Percentiles rank a stretch among this genome's conserved stretches.
phyloP scores from a whole-genome alignment of 1,140 invertebrate species.

The Lordiphosa collinella region DNA sequence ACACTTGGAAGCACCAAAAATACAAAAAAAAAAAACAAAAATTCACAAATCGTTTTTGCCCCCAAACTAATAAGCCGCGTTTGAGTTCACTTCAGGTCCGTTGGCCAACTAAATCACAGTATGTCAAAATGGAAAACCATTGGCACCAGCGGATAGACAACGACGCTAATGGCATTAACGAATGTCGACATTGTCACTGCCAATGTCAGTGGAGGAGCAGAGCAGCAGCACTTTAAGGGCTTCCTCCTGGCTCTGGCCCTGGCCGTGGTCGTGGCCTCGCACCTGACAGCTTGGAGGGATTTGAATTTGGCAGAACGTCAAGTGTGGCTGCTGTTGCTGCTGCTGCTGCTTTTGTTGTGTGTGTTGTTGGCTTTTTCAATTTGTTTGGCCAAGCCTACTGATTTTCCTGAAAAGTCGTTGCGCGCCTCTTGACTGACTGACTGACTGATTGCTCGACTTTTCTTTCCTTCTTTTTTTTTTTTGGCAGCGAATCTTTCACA shows the following conservation, averaged over 20 bases:
- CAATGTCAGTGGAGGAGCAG: constrained; percentile 1
- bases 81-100: too few relatives aligned
- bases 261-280: constrained; percentile 2
- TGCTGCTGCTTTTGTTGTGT: constrained; percentile 1
- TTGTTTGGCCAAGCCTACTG: constrained; percentile 11
- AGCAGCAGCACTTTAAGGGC: constrained; percentile 7
- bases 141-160: constrained; percentile 1
- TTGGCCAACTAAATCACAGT: too few relatives aligned
- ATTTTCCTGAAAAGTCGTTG: neutral
- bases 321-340: neutral
- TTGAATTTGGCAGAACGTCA: constrained; percentile 12
- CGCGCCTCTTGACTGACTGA: neutral
- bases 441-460: constrained; percentile 12
- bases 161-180: constrained; percentile 13
- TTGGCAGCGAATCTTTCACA: constrained; percentile 45
- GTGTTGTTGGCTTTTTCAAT: constrained; percentile 15
- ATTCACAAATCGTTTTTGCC: too few relatives aligned
- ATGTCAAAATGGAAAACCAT: neutral
- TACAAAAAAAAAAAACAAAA: too few relatives aligned
- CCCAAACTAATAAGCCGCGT: too few relatives aligned
- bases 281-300: constrained; percentile 2
- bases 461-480: neutral
- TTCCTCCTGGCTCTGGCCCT: neutral
- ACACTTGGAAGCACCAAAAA: too few relatives aligned
- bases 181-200: constrained; percentile 11